Evolutionary conservation across 37 sponge, comb jelly and placozoan genomes (phyloP), one percentile per base, ranked within the genome.

Genomic region (Tethya wilhelma): DNA sequence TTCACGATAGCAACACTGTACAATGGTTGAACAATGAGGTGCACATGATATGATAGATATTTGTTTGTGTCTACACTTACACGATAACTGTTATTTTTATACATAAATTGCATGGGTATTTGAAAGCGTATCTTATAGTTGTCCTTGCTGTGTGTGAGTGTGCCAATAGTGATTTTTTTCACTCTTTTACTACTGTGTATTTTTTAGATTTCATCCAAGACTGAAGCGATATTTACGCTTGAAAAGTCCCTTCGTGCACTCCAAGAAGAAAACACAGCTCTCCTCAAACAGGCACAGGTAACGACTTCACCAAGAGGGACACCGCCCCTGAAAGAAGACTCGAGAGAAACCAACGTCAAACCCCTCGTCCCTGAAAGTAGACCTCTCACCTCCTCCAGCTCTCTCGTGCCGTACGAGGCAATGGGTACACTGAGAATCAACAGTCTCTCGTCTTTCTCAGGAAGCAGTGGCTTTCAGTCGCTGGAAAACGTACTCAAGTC

Each of bases 1-100:
- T 81, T 5, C 66, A 87, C 19, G 46, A 29, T 6, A 56, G 19
- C 12, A 0, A 25, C 39, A 26, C 41, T 25, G 20, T 44, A 5
- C n/a, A 59, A 45, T 32, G 38, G 38, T 59, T 60, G 11, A 55
- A 81, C 19, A 43, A 75, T 0, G 38, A 88, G 77, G 88, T 88
- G n/a, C n/a, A n/a, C n/a, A n/a, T n/a, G n/a, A n/a, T n/a, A n/a
- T n/a, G n/a, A n/a, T n/a, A n/a, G n/a, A n/a, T n/a, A n/a, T n/a
- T n/a, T n/a, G n/a, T n/a, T n/a, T n/a, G n/a, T n/a, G n/a, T n/a
- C n/a, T n/a, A n/a, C n/a, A n/a, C n/a, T n/a, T n/a, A n/a, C n/a
- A n/a, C n/a, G n/a, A n/a, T n/a, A n/a, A n/a, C n/a, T n/a, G n/a
- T n/a, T n/a, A n/a, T n/a, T n/a, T n/a, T n/a, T n/a, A n/a, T n/a